Conservation (phyloP, 2,888 invertebrate species). For the Crocallis elinguaria region DNA sequence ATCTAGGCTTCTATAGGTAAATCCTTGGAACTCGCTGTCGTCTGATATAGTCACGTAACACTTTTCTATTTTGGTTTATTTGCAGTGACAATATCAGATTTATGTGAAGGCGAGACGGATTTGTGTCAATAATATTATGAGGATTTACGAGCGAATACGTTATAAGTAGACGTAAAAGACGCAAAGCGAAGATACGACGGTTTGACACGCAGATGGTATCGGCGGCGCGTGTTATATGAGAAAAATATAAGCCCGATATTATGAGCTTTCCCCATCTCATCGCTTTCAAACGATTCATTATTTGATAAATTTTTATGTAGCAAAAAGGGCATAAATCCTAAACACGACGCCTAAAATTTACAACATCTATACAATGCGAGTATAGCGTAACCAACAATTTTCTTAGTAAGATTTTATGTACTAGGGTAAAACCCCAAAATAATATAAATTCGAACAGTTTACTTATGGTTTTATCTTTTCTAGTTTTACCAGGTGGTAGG, state of each 20-base stretch:
- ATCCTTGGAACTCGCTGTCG: conserved; percentile 40
- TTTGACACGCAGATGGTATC: conserved; percentile 49
- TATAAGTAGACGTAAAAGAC: conserved; percentile 44
- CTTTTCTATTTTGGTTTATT: conserved; percentile 68
- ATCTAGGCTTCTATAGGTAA: conserved; percentile 27
- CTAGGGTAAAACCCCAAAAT: too few relatives aligned
- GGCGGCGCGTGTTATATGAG: conserved; percentile 34
- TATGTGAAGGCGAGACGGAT: conserved; percentile 60
- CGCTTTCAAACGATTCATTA: conserved; percentile 27
- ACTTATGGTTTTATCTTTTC: too few relatives aligned
- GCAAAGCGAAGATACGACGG: conserved; percentile 50
- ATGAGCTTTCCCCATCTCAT: conserved; percentile 25
- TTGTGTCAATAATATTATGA: conserved; percentile 63
- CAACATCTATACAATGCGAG: neutral
- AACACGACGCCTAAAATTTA: conserved; percentile 10
- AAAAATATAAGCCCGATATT: conserved; percentile 33
- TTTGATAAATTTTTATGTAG: conserved; percentile 25
- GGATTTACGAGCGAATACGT: conserved; percentile 57
- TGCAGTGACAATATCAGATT: conserved; percentile 63
- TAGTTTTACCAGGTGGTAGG: too few relatives aligned
- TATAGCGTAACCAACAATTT: too few relatives aligned
- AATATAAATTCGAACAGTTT: too few relatives aligned
- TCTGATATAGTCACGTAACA: conserved; percentile 48
- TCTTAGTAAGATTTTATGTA: too few relatives aligned
- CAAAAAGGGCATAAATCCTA: conserved; percentile 20